Evolutionary conservation across 2,888 invertebrate species (phyloP), one percentile per base, ranked within the genome.

Genomic region (Penaeus monodon): DNA sequence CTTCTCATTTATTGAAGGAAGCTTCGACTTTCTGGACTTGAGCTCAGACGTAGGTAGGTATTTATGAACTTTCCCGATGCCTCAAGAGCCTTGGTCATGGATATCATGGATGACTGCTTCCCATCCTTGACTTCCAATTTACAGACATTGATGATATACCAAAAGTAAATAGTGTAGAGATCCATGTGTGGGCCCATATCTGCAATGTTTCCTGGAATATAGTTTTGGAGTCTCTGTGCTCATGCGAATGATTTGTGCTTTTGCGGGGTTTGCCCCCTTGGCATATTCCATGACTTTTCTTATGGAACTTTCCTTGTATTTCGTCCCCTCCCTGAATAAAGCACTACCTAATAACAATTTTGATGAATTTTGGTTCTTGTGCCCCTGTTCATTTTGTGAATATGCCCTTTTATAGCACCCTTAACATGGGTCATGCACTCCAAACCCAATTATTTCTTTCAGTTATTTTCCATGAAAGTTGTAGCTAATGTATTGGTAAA

Each of bases 151-250:
- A 73, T 79, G 17, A 87, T 79, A 57, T 79, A 64, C 86, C 86
- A 87, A 33, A 79, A 68, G 74, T 87, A 87, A n/a, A 87, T 87
- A 38, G 83, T 78, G 57, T 87, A 87, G 44, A 83, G n/a, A 66
- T 82, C 78, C n/a, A 74, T 27, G 3, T n/a, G 70, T 77, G 38
- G 79, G 27, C 83, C 86, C 33, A 6, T 14, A 64, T 87, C 86
- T 68, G 63, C 63, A 74, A 87, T 7, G 86, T 83, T n/a, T 87
- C 83, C 64, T 87, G 83, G 33, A 87, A 87, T 38, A 79, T 2
- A n/a, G 64, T 74, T 38, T 82, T 63, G 20, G 86, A 87, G n/a
- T 87, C 86, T 64, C 57, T 24, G 82, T 63, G 14, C 44, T 65
- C 86, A 87, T 83, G 6, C 86, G 83, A 44, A 78, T 79, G 7